Base-by-base conservation (phyloP, 1,140 invertebrate genomes). In the Zaprionus camerounensis region DNA sequence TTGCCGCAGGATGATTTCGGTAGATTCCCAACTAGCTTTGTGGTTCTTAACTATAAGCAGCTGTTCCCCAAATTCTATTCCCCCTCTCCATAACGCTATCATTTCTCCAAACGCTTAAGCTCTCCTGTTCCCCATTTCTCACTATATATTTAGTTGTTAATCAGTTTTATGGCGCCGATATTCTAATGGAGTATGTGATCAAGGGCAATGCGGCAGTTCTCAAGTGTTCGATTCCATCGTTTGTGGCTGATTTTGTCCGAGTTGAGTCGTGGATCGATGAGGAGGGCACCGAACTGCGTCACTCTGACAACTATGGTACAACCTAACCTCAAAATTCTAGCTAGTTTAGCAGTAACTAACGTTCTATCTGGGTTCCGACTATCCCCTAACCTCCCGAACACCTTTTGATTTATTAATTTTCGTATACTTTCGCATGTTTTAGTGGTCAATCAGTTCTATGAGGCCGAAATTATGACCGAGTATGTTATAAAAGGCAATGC, bases 381-480 rank as follows among this genome's bases (percentile, higher is more conserved):
- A 55, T 62, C 36, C 75, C 5, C 17, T 56, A 26, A 46, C 51
- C 58, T 64, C 69, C 46, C 17, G 17, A 5, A 13, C 44, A 56
- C 3, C n/a, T 64, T 72, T 44, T 65, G 15, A 67, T 70, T 81
- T 82, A 24, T 49, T 63, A 41, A 22, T 68, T 74, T 64, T 22
- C 31, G 65, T 49, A 46, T 26, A n/a, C 62, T 59, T 56, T 61
- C n/a, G 26, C 38, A 62, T 36, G 65, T 88, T 94, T 61, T 94
- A 97, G 97, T 97, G 82, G 95, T 97, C 13, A 95, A 96, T 93
- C 96, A 97, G 90, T 95, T 95, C 81, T 97, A 97, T 93, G 96
- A 97, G 93, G 95, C 96, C 34, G 96, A 97, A 90, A 96, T 97
- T 63, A 93, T 96, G 80, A 95, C 95, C 57, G 96, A 96, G 81